Evolutionary conservation across 2,113 vertebrate species (phyloP), one percentile per base, ranked within the genome.

Genomic region (Saccopteryx bilineata): DNA sequence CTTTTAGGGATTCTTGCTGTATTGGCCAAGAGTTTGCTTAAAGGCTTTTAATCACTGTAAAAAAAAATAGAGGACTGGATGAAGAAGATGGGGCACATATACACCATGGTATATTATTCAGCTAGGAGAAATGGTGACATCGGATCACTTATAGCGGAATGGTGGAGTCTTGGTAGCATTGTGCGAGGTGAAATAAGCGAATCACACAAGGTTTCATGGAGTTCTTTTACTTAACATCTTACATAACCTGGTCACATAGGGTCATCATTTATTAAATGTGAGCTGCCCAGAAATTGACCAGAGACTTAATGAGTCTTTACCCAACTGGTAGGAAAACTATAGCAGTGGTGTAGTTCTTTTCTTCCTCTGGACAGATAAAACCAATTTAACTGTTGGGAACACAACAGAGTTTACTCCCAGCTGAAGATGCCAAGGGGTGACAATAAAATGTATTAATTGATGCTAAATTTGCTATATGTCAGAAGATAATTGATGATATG

Each of bases 291-390:
- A 19, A 1, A 5, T 31, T 18, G 93, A 28, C 52, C 1, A 66
- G 56, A 58, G 68, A 5, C 54, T 81, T 61, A 76, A 78, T 54
- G 52, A 21, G 95, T 2, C 60, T 15, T 19, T 71, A 9, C 31
- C 7, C 75, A 21, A 1, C 31, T 33, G 46, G 0, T 15, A 5
- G 9, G 23, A 18, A 63, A 91, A 71, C 17, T 2, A 46, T 1
- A 26, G 14, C 0, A 2, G 46, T 19, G 10, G 9, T 14, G 0
- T 0, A 26, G 5, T 9, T 3, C 0, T 50, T 39, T 1, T 54
- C 65, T 69, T 9, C 0, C 1, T 17, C 12, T 3, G 2, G 0
- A 2, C 31, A 39, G 9, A 1, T 15, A 69, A 13, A 80, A 15
- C 61, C 31, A 3, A 21, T 14, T 17, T 15, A 5, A 23, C 17